phyloP scores from a whole-genome alignment of 2,797 vertebrate species.

The Sparidentex hasta region DNA sequence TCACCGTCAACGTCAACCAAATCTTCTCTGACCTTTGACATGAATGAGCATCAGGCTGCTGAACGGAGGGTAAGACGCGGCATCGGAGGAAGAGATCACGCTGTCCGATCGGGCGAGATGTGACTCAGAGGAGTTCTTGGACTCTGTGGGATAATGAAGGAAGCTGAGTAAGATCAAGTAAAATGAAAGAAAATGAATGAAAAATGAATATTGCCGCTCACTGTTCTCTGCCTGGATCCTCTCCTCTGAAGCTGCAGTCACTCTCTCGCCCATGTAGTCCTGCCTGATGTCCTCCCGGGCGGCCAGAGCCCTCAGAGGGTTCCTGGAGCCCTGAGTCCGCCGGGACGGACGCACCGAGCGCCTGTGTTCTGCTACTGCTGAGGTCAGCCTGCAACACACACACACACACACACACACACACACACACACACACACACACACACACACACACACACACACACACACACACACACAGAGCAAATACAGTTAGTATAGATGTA shows the following conservation, averaged over 20 bases:
- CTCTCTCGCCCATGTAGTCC: conserved; percentile 85
- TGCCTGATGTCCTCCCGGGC: conserved; percentile 86
- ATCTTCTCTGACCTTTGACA: conserved; percentile 83
- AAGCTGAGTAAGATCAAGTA: neutral
- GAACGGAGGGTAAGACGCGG: conserved; percentile 71
- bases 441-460: conserved; percentile 19
- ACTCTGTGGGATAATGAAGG: conserved; percentile 62
- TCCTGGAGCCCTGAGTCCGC: conserved; percentile 87
- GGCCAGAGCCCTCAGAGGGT: conserved; percentile 87
- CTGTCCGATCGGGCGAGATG: conserved; percentile 52
- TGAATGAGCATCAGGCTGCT: conserved; percentile 86
- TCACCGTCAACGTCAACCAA: too few relatives aligned
- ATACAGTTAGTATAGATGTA: too few relatives aligned
- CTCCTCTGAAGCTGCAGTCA: conserved; percentile 71
- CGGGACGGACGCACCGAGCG: conserved; percentile 86
- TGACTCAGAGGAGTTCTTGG: conserved; percentile 75
- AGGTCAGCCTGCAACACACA: conserved; percentile 80
- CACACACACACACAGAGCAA: too few relatives aligned
- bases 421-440: neutral
- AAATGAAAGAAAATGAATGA: neutral
- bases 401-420: neutral
- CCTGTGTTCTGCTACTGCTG: conserved; percentile 86
- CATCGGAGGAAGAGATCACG: conserved; percentile 51
- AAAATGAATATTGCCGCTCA: conserved; percentile 50
- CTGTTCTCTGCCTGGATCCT: conserved; percentile 76